A percentile compares a stretch with the other conserved stretches of the same genome.
phyloP scores from a whole-genome alignment of 2,797 vertebrate species.

The Notoglanidium macrostoma region DNA sequence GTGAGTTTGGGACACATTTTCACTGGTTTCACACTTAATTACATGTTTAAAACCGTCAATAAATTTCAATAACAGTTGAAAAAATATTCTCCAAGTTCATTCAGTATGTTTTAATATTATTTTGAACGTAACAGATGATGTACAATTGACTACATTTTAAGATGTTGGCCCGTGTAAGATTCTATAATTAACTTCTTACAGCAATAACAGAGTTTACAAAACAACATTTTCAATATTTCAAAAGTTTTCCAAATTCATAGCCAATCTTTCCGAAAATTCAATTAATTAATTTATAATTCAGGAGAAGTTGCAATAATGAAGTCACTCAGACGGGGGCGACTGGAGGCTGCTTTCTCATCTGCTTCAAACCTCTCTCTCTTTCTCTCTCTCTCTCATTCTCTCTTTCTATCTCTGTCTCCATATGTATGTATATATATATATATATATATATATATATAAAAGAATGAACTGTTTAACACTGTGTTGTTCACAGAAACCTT shows the following conservation, averaged over 20 bases:
- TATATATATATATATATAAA: conserved; percentile 4
- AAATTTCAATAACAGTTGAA: background rate
- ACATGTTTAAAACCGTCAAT: background rate
- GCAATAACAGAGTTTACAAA: background rate
- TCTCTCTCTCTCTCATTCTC: too few relatives aligned
- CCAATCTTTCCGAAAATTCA: background rate
- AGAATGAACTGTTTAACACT: background rate
- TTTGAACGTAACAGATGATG: background rate
- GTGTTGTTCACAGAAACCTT: background rate
- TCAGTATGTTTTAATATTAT: background rate
- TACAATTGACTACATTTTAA: background rate
- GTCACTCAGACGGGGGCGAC: conserved; percentile 31
- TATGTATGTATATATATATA: conserved; percentile 1
- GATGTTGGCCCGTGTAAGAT: background rate
- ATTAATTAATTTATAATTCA: background rate
- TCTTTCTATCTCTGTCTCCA: too few relatives aligned
- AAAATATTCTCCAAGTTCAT: conserved; percentile 1
- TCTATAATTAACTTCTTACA: background rate
- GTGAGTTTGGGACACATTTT: background rate
- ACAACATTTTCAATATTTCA: background rate
- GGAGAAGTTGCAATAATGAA: conserved; percentile 13
- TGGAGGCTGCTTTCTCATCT: conserved; percentile 4
- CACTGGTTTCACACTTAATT: background rate
- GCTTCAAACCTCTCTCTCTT: too few relatives aligned
- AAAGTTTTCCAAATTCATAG: background rate